phyloP scores from a whole-genome alignment of 2,888 invertebrate genomes.

The Xestia xanthographa region DNA sequence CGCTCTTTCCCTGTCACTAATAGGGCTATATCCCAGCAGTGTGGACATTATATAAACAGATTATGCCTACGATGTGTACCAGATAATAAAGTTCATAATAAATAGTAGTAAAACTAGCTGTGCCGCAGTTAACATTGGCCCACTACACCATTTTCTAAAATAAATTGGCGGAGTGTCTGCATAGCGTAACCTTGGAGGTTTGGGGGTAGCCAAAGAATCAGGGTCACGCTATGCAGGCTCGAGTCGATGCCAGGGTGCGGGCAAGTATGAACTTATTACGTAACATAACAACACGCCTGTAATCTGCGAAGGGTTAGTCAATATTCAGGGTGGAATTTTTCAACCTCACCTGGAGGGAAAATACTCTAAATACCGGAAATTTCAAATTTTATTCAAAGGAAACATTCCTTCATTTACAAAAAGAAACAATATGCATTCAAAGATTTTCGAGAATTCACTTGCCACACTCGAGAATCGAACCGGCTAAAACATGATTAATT shows the following conservation, averaged over 20 bases:
- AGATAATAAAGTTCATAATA: not conserved
- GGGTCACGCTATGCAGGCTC: slow-evolving; percentile 32
- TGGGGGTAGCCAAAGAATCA: slow-evolving; percentile 70
- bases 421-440: no score
- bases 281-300: no score
- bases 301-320: no score
- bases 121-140: slow-evolving; percentile 29
- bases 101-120: not conserved
- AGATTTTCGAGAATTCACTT: no score
- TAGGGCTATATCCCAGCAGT: not conserved
- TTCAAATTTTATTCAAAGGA: no score
- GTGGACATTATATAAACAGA: not conserved
- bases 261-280: not conserved
- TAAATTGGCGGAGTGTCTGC: slow-evolving; percentile 67
- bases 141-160: slow-evolving; percentile 34
- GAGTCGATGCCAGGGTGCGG: slow-evolving; percentile 69
- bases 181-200: slow-evolving; percentile 75
- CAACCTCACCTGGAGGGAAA: no score
- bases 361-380: no score
- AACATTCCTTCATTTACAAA: no score
- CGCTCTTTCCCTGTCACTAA: no score
- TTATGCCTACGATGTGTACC: not conserved
- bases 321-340: no score
- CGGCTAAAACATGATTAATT: no score
- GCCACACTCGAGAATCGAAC: no score